Conservation (phyloP, 2,888 invertebrate species). For the Mimas tiliae region DNA sequence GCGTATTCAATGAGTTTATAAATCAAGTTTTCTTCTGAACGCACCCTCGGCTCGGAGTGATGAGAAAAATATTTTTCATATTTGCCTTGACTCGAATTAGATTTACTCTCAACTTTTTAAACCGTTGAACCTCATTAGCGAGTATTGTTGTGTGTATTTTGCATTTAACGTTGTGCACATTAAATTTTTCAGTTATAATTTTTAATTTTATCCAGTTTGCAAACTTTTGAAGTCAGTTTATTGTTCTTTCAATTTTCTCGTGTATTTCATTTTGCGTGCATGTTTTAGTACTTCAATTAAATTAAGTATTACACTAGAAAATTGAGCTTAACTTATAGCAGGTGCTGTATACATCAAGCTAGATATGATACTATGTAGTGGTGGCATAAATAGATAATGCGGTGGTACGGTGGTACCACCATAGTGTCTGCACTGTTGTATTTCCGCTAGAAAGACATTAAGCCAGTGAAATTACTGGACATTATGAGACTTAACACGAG, state of each 20-base stretch:
- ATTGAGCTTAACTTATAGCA: no score
- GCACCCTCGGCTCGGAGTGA: conserved; percentile 27
- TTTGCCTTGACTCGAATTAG: conserved; percentile 30
- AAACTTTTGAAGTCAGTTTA: not conserved
- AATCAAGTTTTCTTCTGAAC: conserved; percentile 38
- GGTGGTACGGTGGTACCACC: no score
- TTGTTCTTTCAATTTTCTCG: not conserved
- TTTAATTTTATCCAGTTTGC: conserved; percentile 9
- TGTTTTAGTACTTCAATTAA: no score
- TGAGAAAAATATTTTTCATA: conserved; percentile 38
- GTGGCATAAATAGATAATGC: no score
- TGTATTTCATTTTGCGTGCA: not conserved
- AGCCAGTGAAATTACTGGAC: no score
- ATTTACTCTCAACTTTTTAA: conserved; percentile 29
- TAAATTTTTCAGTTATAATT: not conserved
- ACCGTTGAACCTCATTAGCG: conserved; percentile 26
- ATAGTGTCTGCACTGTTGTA: no score
- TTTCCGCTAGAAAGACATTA: no score
- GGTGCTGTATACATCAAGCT: no score
- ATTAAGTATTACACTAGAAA: no score
- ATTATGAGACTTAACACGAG: no score
- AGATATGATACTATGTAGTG: no score
- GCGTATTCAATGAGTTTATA: conserved; percentile 38
- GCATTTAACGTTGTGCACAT: not conserved
- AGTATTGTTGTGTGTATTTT: conserved; percentile 15